A percentile compares a stretch with the other conserved stretches of the same genome.
Evolutionary conservation across 1,140 invertebrate species (phyloP).

Genomic region (Cotesia chilonis): DNA sequence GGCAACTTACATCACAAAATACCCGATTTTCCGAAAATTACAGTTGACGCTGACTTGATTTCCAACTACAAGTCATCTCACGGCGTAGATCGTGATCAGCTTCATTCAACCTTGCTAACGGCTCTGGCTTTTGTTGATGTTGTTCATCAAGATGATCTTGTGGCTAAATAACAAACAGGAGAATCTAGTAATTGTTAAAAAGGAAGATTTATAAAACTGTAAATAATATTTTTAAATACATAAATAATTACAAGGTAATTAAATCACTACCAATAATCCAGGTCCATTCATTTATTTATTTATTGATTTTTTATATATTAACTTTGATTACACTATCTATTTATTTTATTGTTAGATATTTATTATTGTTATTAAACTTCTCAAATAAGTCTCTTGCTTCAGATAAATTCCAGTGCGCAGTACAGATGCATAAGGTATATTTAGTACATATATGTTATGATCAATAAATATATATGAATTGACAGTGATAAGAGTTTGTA

Average conservation of each 20-base stretch:
- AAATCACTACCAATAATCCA: slow-evolving; percentile 36
- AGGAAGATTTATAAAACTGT: neutral
- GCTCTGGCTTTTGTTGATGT: neutral
- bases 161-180: too few species aligned
- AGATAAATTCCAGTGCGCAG: slow-evolving; percentile 36
- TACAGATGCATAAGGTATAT: slow-evolving; percentile 23
- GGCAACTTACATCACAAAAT: neutral
- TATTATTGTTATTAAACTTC: slow-evolving; percentile 52
- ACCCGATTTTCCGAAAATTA: neutral
- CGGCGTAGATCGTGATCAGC: too few species aligned
- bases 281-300: slow-evolving; percentile 60
- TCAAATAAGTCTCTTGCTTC: slow-evolving; percentile 51
- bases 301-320: slow-evolving; percentile 48
- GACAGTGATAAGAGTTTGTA: neutral
- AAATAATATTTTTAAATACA: neutral
- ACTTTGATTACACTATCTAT: slow-evolving; percentile 60
- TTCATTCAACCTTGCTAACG: too few species aligned
- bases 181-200: too few species aligned
- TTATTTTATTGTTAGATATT: slow-evolving; percentile 46
- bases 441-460: slow-evolving; percentile 29
- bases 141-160: too few species aligned
- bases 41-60: neutral
- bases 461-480: slow-evolving; percentile 33
- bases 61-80: too few species aligned
- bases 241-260: slow-evolving; percentile 6